Percentiles rank a stretch among this genome's conserved stretches.
Evolutionary conservation across 2,113 vertebrate genomes (phyloP).

Genomic region (Monopterus albus): DNA sequence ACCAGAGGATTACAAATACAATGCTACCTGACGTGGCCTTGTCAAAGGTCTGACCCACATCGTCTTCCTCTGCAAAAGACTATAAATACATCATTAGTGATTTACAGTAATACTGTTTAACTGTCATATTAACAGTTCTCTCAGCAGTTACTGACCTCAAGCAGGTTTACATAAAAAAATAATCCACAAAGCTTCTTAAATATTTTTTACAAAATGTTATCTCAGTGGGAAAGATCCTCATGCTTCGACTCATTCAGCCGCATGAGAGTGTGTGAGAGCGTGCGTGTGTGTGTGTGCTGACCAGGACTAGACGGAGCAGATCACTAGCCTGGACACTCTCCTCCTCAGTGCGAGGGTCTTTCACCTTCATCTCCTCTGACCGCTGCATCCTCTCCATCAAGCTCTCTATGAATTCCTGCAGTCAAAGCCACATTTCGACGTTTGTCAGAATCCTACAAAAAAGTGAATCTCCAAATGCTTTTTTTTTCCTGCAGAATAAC

Average conservation of each 20-base stretch:
- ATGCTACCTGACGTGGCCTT: conserved; percentile 47
- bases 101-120: too few relatives aligned
- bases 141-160: too few relatives aligned
- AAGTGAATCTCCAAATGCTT: not conserved
- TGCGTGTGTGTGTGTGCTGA: conserved; percentile 64
- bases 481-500: too few relatives aligned
- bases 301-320: conserved; percentile 83
- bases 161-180: too few relatives aligned
- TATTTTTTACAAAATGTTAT: too few relatives aligned
- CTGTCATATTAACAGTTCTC: too few relatives aligned
- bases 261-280: too few relatives aligned
- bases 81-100: conserved; percentile 61
- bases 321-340: conserved; percentile 80
- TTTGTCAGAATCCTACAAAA: not conserved
- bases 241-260: too few relatives aligned
- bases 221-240: too few relatives aligned
- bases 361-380: conserved; percentile 82
- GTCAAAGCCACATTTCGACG: not conserved
- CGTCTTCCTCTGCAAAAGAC: conserved; percentile 81
- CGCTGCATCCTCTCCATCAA: conserved; percentile 84
- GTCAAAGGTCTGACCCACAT: conserved; percentile 48
- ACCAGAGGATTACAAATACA: not conserved
- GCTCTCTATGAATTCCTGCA: conserved; percentile 86
- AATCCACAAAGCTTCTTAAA: too few relatives aligned
- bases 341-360: conserved; percentile 84